Percentiles rank a stretch among this genome's conserved stretches.
phyloP scores from a whole-genome alignment of 2,113 vertebrate genomes.

The Cygnus atratus region DNA sequence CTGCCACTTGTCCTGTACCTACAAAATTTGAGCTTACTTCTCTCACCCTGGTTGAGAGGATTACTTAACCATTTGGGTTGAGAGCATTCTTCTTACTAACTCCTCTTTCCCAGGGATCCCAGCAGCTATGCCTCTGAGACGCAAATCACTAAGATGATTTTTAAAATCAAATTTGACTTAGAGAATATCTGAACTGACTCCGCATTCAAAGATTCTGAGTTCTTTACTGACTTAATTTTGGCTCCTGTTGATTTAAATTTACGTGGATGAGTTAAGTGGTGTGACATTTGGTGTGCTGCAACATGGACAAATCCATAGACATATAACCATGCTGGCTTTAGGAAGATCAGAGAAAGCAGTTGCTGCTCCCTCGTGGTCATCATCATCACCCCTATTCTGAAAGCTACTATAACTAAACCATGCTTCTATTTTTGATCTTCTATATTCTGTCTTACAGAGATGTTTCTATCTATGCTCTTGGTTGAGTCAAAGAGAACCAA shows the following conservation, averaged over 20 bases:
- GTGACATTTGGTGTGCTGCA: not conserved
- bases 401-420: not conserved
- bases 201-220: not conserved
- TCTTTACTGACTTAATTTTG: not conserved
- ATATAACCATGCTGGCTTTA: not conserved
- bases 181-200: not conserved
- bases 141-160: not conserved
- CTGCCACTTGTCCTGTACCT: not conserved
- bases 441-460: not conserved
- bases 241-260: not conserved
- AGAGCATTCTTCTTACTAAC: not conserved
- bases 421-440: not conserved
- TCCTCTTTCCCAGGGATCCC: not conserved
- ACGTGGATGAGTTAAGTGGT: not conserved
- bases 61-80: not conserved
- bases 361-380: slow-evolving; percentile 44
- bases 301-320: not conserved
- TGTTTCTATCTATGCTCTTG: not conserved
- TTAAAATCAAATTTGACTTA: not conserved
- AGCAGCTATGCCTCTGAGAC: not conserved
- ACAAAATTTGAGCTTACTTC: not conserved
- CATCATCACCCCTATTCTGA: not conserved
- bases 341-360: slow-evolving; percentile 3
- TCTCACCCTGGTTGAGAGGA: not conserved
- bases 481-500: not conserved